Conservation (phyloP, 2,797 vertebrate genomes). For the Phataginus tetradactyla region DNA sequence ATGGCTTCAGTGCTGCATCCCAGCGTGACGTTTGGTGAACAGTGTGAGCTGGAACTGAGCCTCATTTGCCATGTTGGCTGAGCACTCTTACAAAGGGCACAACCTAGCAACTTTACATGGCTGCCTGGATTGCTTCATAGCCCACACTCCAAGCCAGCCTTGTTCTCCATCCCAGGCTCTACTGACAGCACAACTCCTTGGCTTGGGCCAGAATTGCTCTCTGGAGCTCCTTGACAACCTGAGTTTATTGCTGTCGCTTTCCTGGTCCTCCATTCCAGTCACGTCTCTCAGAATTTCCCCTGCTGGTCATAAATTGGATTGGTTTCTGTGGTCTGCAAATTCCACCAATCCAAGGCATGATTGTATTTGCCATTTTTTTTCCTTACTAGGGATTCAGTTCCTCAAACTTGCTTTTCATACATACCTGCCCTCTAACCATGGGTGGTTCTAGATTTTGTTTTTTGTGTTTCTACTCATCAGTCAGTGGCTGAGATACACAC, state of each 20-base stretch:
- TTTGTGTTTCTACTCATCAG: background rate
- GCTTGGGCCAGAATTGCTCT: background rate
- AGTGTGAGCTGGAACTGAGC: background rate
- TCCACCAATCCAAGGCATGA: background rate
- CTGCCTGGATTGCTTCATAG: background rate
- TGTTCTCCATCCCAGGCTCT: background rate
- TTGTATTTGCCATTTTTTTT: background rate
- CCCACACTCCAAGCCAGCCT: background rate
- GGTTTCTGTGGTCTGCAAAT: background rate
- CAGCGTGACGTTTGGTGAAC: background rate
- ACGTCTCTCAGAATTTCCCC: background rate
- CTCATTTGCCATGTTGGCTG: background rate
- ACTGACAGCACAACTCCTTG: background rate
- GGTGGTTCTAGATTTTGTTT: background rate
- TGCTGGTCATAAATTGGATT: background rate
- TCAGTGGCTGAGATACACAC: background rate
- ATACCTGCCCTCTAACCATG: background rate
- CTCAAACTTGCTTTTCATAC: background rate
- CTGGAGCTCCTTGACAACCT: background rate
- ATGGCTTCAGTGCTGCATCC: background rate
- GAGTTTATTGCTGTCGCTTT: background rate
- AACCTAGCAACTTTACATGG: background rate
- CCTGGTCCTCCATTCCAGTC: background rate
- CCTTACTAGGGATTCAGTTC: background rate
- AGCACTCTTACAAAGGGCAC: background rate